Evolutionary conservation across 2,888 invertebrate genomes (phyloP).

Genomic region (Poecilobothrus nobilitatus): DNA sequence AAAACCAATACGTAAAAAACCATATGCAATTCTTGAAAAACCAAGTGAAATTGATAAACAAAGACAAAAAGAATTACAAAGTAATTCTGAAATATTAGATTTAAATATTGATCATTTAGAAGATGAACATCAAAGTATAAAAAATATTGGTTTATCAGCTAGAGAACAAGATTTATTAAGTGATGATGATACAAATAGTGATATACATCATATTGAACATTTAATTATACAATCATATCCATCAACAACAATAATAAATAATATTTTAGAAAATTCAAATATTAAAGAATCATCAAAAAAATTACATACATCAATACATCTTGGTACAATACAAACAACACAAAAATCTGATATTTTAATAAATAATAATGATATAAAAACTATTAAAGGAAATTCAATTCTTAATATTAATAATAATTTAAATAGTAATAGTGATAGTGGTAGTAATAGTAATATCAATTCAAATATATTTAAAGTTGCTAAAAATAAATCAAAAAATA

Average conservation of each 20-base stretch:
- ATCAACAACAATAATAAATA: slow-evolving; percentile 15
- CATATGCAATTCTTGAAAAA: slow-evolving; percentile 34
- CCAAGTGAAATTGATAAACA: slow-evolving; percentile 33
- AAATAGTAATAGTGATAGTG: slow-evolving; percentile 19
- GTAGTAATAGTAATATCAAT: no score
- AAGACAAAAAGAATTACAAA: slow-evolving; percentile 34
- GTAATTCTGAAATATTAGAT: slow-evolving; percentile 40
- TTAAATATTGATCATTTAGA: slow-evolving; percentile 40
- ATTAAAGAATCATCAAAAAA: not conserved
- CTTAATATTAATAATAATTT: slow-evolving; percentile 9
- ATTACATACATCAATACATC: not conserved
- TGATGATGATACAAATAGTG: slow-evolving; percentile 22
- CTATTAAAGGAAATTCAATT: not conserved
- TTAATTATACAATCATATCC: slow-evolving; percentile 15
- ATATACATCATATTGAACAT: slow-evolving; percentile 23
- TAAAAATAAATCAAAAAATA: slow-evolving; percentile 33
- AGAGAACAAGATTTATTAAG: slow-evolving; percentile 35
- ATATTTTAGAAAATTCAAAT: not conserved
- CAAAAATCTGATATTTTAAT: no score
- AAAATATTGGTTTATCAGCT: slow-evolving; percentile 36
- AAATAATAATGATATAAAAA: not conserved
- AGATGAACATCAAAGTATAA: slow-evolving; percentile 33
- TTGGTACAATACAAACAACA: not conserved
- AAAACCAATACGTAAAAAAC: slow-evolving; percentile 37
- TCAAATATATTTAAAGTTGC: slow-evolving; percentile 38